These are phyloP conservation scores for Loripinus fragilis DNA, from an alignment of 2,888 invertebrate species.

Conservation along the genomic window DNA sequence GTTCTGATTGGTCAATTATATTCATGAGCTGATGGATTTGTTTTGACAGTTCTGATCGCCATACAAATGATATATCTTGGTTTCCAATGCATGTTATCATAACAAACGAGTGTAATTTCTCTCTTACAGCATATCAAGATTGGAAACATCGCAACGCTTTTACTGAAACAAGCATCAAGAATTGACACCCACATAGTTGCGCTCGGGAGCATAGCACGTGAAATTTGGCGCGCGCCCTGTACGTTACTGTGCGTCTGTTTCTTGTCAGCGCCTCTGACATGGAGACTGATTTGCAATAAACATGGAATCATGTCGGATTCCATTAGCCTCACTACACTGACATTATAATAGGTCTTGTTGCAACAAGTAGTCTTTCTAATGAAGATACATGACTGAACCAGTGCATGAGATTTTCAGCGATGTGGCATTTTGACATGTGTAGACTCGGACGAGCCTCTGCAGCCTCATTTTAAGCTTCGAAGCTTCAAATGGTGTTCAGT, in stretches of 20 bases:
- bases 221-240: slow-evolving; percentile 36
- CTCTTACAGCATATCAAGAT: slow-evolving; percentile 31
- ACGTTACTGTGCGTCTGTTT: slow-evolving; percentile 9
- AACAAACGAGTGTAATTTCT: slow-evolving; percentile 41
- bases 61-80: not conserved
- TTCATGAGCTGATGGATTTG: not conserved
- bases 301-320: slow-evolving; percentile 11
- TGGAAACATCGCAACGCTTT: slow-evolving; percentile 46
- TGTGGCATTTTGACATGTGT: no score
- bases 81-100: slow-evolving; percentile 31
- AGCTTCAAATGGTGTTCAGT: no score
- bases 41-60: slow-evolving; percentile 8
- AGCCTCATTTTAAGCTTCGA: no score
- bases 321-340: not conserved
- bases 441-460: no score
- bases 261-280: slow-evolving; percentile 8
- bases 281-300: slow-evolving; percentile 4
- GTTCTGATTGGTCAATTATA: slow-evolving; percentile 3
- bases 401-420: no score
- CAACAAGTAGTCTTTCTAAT: not conserved
- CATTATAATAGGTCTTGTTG: not conserved
- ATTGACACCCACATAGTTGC: slow-evolving; percentile 37
- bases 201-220: slow-evolving; percentile 32
- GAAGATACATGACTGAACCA: no score
- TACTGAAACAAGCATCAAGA: slow-evolving; percentile 37